A percentile compares a stretch with the other conserved stretches of the same genome.
Evolutionary conservation across 2,797 vertebrate genomes (phyloP).

Genomic region (Benthosema pterotum): DNA sequence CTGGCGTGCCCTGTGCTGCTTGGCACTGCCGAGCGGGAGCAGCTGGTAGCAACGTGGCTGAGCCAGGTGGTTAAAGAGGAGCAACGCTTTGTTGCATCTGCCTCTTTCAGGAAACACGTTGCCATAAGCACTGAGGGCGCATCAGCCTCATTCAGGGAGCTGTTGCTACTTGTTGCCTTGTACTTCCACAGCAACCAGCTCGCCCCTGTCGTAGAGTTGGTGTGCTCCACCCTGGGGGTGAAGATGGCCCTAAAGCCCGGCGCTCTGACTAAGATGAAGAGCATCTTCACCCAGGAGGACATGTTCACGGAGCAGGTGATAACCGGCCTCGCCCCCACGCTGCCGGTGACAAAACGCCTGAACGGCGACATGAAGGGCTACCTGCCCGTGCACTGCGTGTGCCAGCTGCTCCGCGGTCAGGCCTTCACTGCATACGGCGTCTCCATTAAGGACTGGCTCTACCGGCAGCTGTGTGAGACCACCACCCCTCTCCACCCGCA

Average conservation of each 20-base stretch:
- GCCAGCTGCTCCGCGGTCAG: constrained; percentile 94
- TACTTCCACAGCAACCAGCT: constrained; percentile 99
- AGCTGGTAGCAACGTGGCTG: constrained; percentile 97
- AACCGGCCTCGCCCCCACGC: constrained; percentile 95
- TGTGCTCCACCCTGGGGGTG: constrained; percentile 98
- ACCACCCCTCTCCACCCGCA: constrained; percentile 95
- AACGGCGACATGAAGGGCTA: constrained; percentile 97
- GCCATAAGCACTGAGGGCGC: constrained; percentile 91
- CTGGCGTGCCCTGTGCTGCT: constrained; percentile 95
- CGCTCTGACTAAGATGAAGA: constrained; percentile 98
- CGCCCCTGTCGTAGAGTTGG: constrained; percentile 97
- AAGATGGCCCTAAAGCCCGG: constrained; percentile 99
- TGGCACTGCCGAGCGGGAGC: constrained; percentile 96
- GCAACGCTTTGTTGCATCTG: constrained; percentile 87
- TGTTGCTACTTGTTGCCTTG: constrained; percentile 98
- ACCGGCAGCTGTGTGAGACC: constrained; percentile 94
- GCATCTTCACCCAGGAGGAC: constrained; percentile 96
- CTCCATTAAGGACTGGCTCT: constrained; percentile 99
- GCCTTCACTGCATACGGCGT: constrained; percentile 99
- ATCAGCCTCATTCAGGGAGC: constrained; percentile 98
- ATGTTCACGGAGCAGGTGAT: constrained; percentile 99
- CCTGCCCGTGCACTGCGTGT: constrained; percentile 98
- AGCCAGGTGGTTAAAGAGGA: constrained; percentile 99
- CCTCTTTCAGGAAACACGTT: no score
- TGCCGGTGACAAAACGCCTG: constrained; percentile 93